A percentile compares a stretch with the other conserved stretches of the same genome.
phyloP scores from a whole-genome alignment of 2,113 vertebrate species.

The Perca fluviatilis region DNA sequence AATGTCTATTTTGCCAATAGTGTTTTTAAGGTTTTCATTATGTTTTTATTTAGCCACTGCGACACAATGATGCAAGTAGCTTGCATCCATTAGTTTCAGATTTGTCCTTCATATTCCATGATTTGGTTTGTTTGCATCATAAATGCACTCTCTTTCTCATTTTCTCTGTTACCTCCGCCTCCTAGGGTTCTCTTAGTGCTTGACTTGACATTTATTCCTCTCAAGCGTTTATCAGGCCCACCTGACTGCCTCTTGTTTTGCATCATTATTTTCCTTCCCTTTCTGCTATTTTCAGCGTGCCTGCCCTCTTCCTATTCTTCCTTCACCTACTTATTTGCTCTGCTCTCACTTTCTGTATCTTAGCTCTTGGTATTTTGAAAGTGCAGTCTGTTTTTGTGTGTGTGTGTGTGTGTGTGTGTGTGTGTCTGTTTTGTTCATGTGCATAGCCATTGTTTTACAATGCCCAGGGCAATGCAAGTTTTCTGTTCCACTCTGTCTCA shows the following conservation, averaged over 20 bases:
- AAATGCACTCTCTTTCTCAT: slow-evolving; percentile 32
- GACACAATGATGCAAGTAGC: slow-evolving; percentile 21
- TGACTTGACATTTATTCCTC: slow-evolving; percentile 73
- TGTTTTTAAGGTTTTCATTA: neutral
- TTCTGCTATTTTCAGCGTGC: slow-evolving; percentile 57
- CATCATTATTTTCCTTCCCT: slow-evolving; percentile 75
- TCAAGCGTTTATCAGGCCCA: slow-evolving; percentile 65
- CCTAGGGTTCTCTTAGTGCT: slow-evolving; percentile 47
- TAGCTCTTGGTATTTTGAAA: slow-evolving; percentile 64
- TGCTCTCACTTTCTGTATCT: slow-evolving; percentile 52
- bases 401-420: neutral
- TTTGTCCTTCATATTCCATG: slow-evolving; percentile 32
- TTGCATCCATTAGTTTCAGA: slow-evolving; percentile 17
- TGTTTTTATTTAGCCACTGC: slow-evolving; percentile 38
- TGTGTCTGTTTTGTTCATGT: slow-evolving; percentile 60
- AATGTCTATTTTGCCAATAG: slow-evolving; percentile 14
- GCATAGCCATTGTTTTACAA: slow-evolving; percentile 65
- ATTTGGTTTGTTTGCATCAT: slow-evolving; percentile 49
- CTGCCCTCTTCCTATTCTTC: slow-evolving; percentile 56
- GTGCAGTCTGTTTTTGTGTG: slow-evolving; percentile 17
- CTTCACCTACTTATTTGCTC: slow-evolving; percentile 54
- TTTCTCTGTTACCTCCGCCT: slow-evolving; percentile 45
- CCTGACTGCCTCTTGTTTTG: slow-evolving; percentile 72
- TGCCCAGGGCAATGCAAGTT: slow-evolving; percentile 65
- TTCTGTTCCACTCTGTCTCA: slow-evolving; percentile 62